Evolutionary conservation across 2,888 invertebrate genomes (phyloP), one percentile per base, ranked within the genome.

Genomic region (Monochamus alternatus): DNA sequence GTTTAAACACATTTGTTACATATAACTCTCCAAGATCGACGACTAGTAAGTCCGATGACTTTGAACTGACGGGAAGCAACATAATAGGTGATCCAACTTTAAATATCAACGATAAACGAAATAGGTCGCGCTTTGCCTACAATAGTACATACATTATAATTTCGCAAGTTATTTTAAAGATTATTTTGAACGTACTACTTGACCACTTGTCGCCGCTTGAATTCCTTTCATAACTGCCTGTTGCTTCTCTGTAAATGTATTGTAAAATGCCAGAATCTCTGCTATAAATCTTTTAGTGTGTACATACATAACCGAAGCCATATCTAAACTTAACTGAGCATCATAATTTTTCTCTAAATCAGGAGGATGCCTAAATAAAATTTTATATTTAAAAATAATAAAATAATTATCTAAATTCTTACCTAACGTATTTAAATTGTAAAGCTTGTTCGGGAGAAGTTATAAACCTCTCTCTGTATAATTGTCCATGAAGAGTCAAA

Each of bases 271-370:
- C 84, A 96, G 94, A 73, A 98, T 90, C 88, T 98, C 98, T 30
- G 94, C 93, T 68, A 98, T 93, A 90, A 98, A 99, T 71, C 98
- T 92, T 86, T 97, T 96, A 0, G 98, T 98, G 89, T 98, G 98
- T 69, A 98, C 95, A 88, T 98, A 98, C 84, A 95, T 93, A 2
- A 98, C 95, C 0, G 98, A 97, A 0, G 96, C 94, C 96, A 98
- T 96, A 84, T 94, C 93, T 44, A 98, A 87, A 78, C 92, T 91
- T 65, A 98, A 89, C 77, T 93, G 92, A 2, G 94, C 92, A 82
- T 97, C 96, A 86, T 92, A 94, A 82, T 91, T 89, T 55, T 83
- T 81, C 31, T 78, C 73, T 31, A 74, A 76, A 62, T 81, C 74
- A 9, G 90, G 84, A 10, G 92, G 89, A 86, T 90, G 90, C 77